These are phyloP conservation scores for Drosophila varians DNA, from an alignment of 1,140 invertebrate genomes.

Conservation along the genomic window DNA sequence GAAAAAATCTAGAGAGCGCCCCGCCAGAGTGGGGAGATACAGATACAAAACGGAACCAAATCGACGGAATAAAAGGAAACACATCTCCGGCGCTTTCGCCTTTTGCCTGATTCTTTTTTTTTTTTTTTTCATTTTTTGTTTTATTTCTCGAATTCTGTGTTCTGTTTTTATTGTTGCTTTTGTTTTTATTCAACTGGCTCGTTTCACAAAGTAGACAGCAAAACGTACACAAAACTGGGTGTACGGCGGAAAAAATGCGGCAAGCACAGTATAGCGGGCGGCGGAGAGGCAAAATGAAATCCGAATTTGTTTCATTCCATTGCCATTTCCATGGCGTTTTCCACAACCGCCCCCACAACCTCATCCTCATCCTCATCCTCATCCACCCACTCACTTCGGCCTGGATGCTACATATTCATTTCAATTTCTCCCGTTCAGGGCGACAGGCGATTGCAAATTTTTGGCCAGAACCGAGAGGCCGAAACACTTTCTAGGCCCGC, in stretches of 20 bases:
- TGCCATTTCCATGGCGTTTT: constrained; percentile 67
- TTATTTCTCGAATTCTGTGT: too few species aligned
- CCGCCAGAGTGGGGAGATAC: background rate
- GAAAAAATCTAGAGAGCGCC: constrained; percentile 18
- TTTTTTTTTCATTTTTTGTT: background rate
- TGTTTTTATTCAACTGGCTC: constrained; percentile 52
- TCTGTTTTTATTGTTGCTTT: constrained; percentile 35
- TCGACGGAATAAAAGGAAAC: constrained; percentile 42
- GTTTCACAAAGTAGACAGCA: constrained; percentile 73
- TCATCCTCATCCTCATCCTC: background rate
- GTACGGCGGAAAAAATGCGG: constrained; percentile 8
- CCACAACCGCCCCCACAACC: background rate
- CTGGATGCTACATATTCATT: constrained; percentile 41
- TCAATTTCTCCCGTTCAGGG: constrained; percentile 53
- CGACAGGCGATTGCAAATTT: constrained; percentile 58
- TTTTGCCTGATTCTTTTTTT: constrained; percentile 28
- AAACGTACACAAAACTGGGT: constrained; percentile 53
- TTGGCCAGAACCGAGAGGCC: constrained; percentile 17
- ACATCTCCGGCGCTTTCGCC: constrained; percentile 66
- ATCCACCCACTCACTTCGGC: background rate
- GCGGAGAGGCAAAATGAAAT: constrained; percentile 56
- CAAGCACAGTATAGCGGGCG: constrained; percentile 14
- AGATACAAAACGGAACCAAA: constrained; percentile 40
- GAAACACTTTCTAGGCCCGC: constrained; percentile 26
- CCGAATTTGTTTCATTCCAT: constrained; percentile 78